Conservation (phyloP, 2,888 invertebrate genomes). For the Oscheius sp. region DNA sequence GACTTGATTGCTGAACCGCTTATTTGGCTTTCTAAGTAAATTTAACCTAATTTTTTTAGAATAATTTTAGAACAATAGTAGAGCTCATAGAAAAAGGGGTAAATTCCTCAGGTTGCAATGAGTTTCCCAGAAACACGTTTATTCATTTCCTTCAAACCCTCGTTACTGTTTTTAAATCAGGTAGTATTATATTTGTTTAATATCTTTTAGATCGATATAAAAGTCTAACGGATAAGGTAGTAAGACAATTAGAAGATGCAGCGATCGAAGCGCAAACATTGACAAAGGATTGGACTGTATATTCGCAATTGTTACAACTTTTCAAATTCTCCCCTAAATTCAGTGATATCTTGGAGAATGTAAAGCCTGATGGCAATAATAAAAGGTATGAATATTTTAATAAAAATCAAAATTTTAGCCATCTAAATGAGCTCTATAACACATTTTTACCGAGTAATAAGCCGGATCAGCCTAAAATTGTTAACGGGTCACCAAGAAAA, state of each 20-base stretch:
- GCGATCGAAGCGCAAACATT: background rate
- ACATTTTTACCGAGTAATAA: background rate
- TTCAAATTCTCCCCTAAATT: background rate
- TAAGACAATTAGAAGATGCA: background rate
- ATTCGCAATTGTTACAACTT: conserved; percentile 10
- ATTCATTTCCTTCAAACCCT: conserved; percentile 10
- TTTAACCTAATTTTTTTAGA: background rate
- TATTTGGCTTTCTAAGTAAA: conserved; percentile 8
- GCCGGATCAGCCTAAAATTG: too few relatives aligned
- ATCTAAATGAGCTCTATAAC: background rate
- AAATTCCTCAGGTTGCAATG: background rate
- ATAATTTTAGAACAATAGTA: background rate
- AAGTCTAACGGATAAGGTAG: background rate
- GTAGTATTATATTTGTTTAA: background rate
- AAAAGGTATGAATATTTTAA: background rate
- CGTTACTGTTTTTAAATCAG: conserved; percentile 9
- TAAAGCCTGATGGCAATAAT: background rate
- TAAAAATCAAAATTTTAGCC: background rate
- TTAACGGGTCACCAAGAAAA: too few relatives aligned
- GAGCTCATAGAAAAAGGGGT: conserved; percentile 5
- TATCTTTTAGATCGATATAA: conserved; percentile 11
- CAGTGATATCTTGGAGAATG: background rate
- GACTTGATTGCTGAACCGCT: conserved; percentile 1
- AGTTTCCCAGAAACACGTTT: background rate
- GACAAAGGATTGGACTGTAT: background rate